Base-by-base conservation (phyloP, 2,888 invertebrate species). In the Eurytoma californica region DNA sequence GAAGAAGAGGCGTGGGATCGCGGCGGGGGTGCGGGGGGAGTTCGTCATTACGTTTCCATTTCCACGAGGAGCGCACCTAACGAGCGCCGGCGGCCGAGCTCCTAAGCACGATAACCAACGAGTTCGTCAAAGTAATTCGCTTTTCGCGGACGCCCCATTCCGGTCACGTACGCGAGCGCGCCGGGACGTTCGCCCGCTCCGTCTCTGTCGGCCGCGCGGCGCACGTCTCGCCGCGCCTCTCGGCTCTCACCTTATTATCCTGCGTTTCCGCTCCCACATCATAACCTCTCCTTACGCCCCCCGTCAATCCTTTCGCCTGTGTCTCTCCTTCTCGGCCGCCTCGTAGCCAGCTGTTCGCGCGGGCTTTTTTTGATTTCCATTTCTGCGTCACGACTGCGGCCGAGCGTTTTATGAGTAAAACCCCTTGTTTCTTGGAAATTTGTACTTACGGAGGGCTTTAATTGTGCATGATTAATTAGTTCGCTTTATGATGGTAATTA, bases 61-160 rank as follows among this genome's bases (percentile, higher is more conserved):
- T 75, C 66, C 60, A 47, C 30, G 57, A 63, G 55, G 39, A 39
- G 14, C 47, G 77, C 60, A 65, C 72, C 65, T 65, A 72, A 70
- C 65, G 60, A 74, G 73, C 68, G 63, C n/a, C 65, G 47, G 72
- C 28, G 49, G 77, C n/a, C 20, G 24, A 24, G 51, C n/a, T 68
- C 58, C 70, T 20, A 60, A 24, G 65, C 20, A 75, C 78, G 80
- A 82, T 82, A 80, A 82, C 82, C 80, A 72, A 81, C 79, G 82
- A 88, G 85, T 87, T 87, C 87, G 87, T 88, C 86, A 86, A 87
- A 88, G 87, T 87, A 87, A 87, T 87, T 88, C 86, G 84, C 84
- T 83, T 82, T 82, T 84, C 83, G 80, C 76, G 77, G 65, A 68
- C 79, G 78, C 76, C 67, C 72, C 78, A 86, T 86, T 86, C 86